Evolutionary conservation across 2,113 vertebrate genomes (phyloP).

Genomic region (Paratilapia polleni): DNA sequence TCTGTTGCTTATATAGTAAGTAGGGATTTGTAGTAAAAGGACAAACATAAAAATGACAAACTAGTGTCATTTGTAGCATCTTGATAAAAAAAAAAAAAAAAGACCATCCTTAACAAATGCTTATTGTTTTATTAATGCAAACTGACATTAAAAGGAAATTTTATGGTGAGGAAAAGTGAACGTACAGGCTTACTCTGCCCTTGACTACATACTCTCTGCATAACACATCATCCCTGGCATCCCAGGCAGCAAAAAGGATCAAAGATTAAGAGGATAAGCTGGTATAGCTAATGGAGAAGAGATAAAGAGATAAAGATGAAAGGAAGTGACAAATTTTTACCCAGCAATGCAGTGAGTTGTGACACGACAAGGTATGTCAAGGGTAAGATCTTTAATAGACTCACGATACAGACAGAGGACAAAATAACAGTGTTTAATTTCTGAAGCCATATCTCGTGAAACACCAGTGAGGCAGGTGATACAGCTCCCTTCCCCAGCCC

Average conservation of each 20-base stretch:
- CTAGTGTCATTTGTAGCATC: neutral
- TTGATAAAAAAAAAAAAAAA: no score
- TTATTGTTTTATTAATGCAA: neutral
- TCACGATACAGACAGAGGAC: neutral
- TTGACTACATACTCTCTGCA: neutral
- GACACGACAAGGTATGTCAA: neutral
- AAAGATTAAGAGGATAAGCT: neutral
- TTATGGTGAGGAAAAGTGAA: neutral
- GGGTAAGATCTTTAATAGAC: neutral
- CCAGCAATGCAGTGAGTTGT: neutral
- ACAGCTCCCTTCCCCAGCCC: neutral
- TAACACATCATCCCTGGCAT: neutral
- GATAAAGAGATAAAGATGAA: slow-evolving; percentile 8
- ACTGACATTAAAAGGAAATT: neutral
- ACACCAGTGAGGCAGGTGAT: neutral
- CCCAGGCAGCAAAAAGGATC: neutral
- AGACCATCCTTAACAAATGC: neutral
- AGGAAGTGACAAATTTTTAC: neutral
- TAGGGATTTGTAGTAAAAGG: neutral
- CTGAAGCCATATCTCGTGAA: neutral
- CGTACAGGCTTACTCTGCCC: neutral
- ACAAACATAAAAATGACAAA: neutral
- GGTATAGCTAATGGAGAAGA: neutral
- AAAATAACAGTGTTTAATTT: neutral
- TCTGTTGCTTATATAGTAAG: neutral